Evolutionary conservation across 1,140 invertebrate genomes (phyloP).

Genomic region (Drosophila teissieri): DNA sequence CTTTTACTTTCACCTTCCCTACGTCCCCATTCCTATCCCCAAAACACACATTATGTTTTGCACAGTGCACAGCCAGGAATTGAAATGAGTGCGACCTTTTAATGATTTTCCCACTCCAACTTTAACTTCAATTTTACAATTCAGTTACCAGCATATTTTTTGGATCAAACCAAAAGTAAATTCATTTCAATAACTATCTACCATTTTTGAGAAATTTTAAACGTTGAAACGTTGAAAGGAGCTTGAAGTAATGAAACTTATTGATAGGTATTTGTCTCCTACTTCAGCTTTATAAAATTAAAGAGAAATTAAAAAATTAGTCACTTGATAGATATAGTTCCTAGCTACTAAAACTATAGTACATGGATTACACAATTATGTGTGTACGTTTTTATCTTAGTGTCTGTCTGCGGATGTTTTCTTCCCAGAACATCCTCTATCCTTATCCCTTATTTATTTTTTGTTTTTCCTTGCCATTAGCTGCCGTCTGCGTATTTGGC

Average conservation of each 20-base stretch:
- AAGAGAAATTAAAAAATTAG: too few species aligned
- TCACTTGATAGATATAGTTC: too few species aligned
- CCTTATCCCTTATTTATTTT: background rate
- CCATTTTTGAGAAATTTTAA: too few species aligned
- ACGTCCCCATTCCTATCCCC: constrained; percentile 8
- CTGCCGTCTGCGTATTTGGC: constrained; percentile 47
- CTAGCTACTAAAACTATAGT: background rate
- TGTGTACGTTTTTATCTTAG: background rate
- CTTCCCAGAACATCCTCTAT: constrained; percentile 3
- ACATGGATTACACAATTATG: background rate
- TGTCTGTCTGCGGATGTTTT: background rate
- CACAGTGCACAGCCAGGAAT: constrained; percentile 1
- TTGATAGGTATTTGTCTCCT: too few species aligned
- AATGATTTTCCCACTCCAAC: background rate
- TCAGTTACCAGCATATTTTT: too few species aligned
- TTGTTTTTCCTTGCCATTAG: constrained; percentile 18
- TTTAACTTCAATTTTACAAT: background rate
- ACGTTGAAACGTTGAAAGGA: too few species aligned
- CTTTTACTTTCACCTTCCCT: background rate
- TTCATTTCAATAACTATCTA: too few species aligned
- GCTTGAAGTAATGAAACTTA: too few species aligned
- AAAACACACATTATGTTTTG: constrained; percentile 19
- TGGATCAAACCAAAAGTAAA: too few species aligned
- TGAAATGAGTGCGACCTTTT: background rate
- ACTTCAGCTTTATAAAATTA: too few species aligned